Conservation (phyloP, 2,888 invertebrate genomes). For the Nasonovia ribisnigri region DNA sequence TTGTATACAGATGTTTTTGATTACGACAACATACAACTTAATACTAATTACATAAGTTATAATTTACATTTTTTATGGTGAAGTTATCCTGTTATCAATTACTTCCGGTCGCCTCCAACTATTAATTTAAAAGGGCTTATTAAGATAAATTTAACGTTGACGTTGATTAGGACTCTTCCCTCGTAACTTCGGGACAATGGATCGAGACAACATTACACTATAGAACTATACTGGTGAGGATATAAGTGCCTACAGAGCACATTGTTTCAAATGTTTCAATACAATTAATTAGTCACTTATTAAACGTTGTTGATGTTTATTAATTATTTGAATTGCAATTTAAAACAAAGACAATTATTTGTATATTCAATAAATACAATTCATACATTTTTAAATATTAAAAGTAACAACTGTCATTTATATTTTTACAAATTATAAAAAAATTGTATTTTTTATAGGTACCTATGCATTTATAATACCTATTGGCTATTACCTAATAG, state of each 20-base stretch:
- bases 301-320: background rate
- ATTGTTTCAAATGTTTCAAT: constrained; percentile 20
- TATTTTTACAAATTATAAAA: background rate
- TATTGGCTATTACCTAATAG: no score
- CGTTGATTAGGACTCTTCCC: constrained; percentile 12
- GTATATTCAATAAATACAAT: background rate
- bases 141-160: constrained; percentile 8
- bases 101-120: background rate
- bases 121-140: constrained; percentile 24
- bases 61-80: background rate
- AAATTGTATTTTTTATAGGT: no score
- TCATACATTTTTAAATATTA: background rate
- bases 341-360: background rate
- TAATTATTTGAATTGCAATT: constrained; percentile 29
- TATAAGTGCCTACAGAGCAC: background rate
- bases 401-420: background rate
- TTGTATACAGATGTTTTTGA: background rate
- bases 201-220: background rate
- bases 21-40: background rate
- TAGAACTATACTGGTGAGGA: background rate
- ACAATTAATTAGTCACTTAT: constrained; percentile 21
- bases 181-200: background rate
- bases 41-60: background rate
- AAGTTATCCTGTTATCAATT: constrained; percentile 12
- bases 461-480: no score